Evolutionary conservation across 2,113 vertebrate genomes (phyloP), one percentile per base, ranked within the genome.

Genomic region (Craseonycteris thonglongyai): DNA sequence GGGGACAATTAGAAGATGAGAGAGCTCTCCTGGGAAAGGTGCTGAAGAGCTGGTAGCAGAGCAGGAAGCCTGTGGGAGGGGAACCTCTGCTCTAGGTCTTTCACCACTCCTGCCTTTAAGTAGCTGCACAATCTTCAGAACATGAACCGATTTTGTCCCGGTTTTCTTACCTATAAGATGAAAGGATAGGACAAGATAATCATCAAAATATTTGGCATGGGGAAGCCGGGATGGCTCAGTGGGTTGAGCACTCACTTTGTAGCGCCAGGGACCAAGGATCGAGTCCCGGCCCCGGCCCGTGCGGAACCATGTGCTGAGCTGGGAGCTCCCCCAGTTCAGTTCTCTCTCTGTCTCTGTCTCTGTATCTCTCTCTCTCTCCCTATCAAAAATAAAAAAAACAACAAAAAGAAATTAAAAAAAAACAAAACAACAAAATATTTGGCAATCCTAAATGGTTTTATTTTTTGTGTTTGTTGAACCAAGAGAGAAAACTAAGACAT

Each of bases 161-260:
- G 3, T 93, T 96, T 97, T 92, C 63, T 88, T 76, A 65, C 42
- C 35, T 81, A 81, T 47, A 54, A 95, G 83, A 78, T 81, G 26
- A 68, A 22, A 33, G 59, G 87, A 35, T 47, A 42, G 45, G 58
- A 81, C 7, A 81, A 87, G 47, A 71, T 69, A 9, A 61, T 66
- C 59, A 82, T 82, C 88, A 82, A 72, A 61, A 38, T 78, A n/a
- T n/a, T n/a, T n/a, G n/a, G n/a, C n/a, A n/a, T n/a, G n/a, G n/a
- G n/a, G n/a, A n/a, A n/a, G n/a, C n/a, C n/a, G n/a, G n/a, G n/a
- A n/a, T n/a, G n/a, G n/a, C n/a, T n/a, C n/a, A n/a, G n/a, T n/a
- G n/a, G n/a, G n/a, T n/a, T n/a, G n/a, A n/a, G n/a, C n/a, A n/a
- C n/a, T n/a, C n/a, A n/a, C n/a, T n/a, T n/a, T n/a, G n/a, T n/a